phyloP scores from a whole-genome alignment of 2,113 vertebrate species.

The Xenopus tropicalis region DNA sequence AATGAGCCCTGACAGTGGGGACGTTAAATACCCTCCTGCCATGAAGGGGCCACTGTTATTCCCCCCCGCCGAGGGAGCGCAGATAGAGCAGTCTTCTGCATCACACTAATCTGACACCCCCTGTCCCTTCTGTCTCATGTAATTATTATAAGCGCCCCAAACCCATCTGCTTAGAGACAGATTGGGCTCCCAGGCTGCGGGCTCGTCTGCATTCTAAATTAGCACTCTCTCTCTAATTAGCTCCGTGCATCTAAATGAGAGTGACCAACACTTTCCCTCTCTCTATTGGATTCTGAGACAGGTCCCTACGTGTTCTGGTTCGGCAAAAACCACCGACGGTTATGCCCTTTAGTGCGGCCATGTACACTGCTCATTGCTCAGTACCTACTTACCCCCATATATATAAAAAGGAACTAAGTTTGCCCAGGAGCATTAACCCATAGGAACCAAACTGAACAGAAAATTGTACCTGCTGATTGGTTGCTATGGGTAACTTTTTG shows the following conservation, averaged over 20 bases:
- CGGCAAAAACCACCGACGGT: too few species aligned
- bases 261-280: neutral
- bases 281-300: too few species aligned
- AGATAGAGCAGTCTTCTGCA: constrained; percentile 1
- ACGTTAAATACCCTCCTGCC: neutral
- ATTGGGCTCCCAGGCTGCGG: neutral
- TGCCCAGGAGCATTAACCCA: too few species aligned
- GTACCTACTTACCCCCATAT: too few species aligned
- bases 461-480: too few species aligned
- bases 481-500: too few species aligned
- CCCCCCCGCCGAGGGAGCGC: neutral
- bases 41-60: neutral
- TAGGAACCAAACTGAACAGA: too few species aligned
- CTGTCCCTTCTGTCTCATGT: constrained; percentile 16
- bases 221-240: neutral
- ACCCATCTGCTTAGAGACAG: constrained; percentile 43
- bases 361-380: too few species aligned
- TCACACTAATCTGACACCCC: constrained; percentile 10
- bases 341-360: too few species aligned
- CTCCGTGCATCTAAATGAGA: neutral
- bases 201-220: neutral
- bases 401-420: too few species aligned
- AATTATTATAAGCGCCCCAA: constrained; percentile 36
- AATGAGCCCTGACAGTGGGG: neutral
- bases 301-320: too few species aligned